These are phyloP conservation scores for Aphis craccivora DNA, from an alignment of 1,140 invertebrate species.

Conservation along the genomic window DNA sequence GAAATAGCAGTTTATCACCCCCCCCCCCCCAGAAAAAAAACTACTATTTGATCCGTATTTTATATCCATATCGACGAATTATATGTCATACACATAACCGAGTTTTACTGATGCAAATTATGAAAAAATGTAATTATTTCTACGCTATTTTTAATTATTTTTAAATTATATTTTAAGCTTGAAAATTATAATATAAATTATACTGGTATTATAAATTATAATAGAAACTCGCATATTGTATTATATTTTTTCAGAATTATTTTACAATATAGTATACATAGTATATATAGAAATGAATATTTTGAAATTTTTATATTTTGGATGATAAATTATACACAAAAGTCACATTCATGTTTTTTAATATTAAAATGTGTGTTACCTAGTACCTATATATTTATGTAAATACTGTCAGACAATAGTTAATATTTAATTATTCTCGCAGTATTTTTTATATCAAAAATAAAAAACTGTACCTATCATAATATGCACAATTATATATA, in stretches of 20 bases:
- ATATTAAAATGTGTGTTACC: too few species aligned
- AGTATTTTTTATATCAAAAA: background rate
- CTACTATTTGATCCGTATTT: too few species aligned
- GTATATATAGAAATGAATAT: background rate
- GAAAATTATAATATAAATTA: background rate
- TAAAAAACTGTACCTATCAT: background rate
- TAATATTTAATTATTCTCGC: background rate
- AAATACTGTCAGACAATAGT: background rate
- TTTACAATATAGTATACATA: background rate
- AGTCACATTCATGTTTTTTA: too few species aligned
- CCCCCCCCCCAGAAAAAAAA: too few species aligned
- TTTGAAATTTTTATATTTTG: background rate
- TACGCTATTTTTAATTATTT: background rate
- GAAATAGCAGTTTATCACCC: too few species aligned
- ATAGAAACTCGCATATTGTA: background rate
- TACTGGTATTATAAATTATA: too few species aligned
- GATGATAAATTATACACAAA: too few species aligned
- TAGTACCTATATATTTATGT: background rate
- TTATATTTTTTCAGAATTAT: too few species aligned
- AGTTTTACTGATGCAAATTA: background rate
- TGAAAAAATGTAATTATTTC: background rate
- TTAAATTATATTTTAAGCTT: background rate
- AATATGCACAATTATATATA: too few species aligned
- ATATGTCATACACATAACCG: too few species aligned
- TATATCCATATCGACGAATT: too few species aligned